Conservation (phyloP, 2,113 vertebrate species). For the Rana temporaria region DNA sequence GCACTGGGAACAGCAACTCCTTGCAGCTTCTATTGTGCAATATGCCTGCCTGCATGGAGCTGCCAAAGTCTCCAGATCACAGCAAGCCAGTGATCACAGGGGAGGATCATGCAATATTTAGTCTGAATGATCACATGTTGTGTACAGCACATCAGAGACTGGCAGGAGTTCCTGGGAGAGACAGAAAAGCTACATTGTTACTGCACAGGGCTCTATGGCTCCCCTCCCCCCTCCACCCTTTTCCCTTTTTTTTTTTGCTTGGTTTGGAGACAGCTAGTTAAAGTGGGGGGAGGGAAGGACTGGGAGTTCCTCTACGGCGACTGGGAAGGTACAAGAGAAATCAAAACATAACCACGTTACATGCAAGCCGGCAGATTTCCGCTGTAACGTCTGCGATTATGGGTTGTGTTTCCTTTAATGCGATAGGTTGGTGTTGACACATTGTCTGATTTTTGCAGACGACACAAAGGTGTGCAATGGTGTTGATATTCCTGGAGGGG, state of each 20-base stretch:
- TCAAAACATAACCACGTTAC: not conserved
- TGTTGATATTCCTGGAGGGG: no score
- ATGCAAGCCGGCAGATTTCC: no score
- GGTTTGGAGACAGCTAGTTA: constrained; percentile 8
- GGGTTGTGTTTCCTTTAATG: no score
- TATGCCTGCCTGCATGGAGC: no score
- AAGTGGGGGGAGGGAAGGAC: not conserved
- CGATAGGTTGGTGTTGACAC: no score
- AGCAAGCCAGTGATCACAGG: not conserved
- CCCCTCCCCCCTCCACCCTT: not conserved
- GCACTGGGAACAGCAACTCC: not conserved
- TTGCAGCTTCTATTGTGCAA: constrained; percentile 2
- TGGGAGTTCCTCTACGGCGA: constrained; percentile 30
- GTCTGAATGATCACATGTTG: not conserved
- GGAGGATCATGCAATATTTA: constrained; percentile 7
- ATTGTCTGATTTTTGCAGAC: no score
- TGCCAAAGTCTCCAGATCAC: not conserved
- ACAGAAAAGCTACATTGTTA: constrained; percentile 34
- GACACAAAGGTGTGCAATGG: no score
- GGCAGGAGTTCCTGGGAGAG: not conserved
- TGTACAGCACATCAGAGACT: not conserved
- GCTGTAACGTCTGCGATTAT: no score
- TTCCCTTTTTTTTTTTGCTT: not conserved
- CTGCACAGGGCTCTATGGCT: not conserved
- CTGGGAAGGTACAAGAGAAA: constrained; percentile 41